phyloP scores from a whole-genome alignment of 2,888 invertebrate genomes.

The Dryococelus australis region DNA sequence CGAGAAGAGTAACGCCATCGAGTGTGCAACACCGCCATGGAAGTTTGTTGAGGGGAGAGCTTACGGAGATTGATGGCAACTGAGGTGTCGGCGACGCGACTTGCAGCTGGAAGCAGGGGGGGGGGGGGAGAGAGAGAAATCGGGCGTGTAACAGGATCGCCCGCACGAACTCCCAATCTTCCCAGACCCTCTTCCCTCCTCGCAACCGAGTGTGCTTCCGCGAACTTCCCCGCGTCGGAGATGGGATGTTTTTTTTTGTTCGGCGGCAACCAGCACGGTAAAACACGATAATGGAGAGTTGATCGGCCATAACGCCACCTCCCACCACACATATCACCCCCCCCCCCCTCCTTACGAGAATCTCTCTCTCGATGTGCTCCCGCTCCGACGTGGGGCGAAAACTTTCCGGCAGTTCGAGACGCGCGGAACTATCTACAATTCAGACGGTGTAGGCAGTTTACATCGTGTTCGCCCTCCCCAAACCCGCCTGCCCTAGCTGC shows the following conservation, averaged over 20 bases:
- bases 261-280: not conserved
- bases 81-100: not conserved
- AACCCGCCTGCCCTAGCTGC: too few species aligned
- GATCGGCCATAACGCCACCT: not conserved
- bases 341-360: not conserved
- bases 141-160: not conserved
- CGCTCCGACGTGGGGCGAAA: too few species aligned
- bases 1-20: not conserved
- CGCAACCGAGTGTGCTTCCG: not conserved
- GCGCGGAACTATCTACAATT: too few species aligned
- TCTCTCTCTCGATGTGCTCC: too few species aligned
- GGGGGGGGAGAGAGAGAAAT: not conserved
- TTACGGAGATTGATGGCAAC: not conserved
- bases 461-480: too few species aligned
- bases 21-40: not conserved
- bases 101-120: not conserved
- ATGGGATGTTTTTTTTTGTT: not conserved
- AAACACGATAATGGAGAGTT: not conserved
- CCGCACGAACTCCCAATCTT: not conserved
- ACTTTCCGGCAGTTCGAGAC: too few species aligned
- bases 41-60: not conserved
- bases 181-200: not conserved
- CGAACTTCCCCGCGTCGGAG: not conserved
- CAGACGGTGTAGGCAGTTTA: too few species aligned
- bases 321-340: not conserved